phyloP scores from a whole-genome alignment of 2,113 vertebrate genomes.

The Austrofundulus limnaeus region DNA sequence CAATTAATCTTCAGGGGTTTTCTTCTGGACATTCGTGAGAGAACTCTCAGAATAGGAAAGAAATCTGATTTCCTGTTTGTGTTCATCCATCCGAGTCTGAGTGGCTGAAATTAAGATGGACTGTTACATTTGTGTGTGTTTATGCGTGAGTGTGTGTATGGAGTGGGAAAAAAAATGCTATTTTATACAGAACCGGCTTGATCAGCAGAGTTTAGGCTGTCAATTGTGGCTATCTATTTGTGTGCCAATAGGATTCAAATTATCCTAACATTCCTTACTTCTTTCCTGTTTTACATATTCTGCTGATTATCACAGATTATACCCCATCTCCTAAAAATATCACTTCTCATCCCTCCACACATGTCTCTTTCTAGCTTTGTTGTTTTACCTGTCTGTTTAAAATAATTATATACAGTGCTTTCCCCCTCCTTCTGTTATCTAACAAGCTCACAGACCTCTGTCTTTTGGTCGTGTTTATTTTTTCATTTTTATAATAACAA shows the following conservation, averaged over 20 bases:
- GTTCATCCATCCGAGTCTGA: conserved; percentile 29
- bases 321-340: neutral
- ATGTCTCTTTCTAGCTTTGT: conserved; percentile 29
- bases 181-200: conserved; percentile 50
- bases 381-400: conserved; percentile 58
- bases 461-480: conserved; percentile 59
- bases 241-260: conserved; percentile 71
- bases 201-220: conserved; percentile 39
- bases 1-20: conserved; percentile 55
- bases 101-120: conserved; percentile 40
- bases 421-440: conserved; percentile 48
- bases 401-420: conserved; percentile 52
- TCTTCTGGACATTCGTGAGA: conserved; percentile 36
- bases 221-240: conserved; percentile 54
- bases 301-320: conserved; percentile 9
- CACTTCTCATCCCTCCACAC: neutral
- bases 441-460: conserved; percentile 44
- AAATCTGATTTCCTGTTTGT: conserved; percentile 12
- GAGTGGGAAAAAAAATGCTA: conserved; percentile 34
- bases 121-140: conserved; percentile 29
- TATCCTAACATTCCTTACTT: conserved; percentile 59
- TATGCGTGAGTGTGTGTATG: conserved; percentile 21
- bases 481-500: conserved; percentile 23
- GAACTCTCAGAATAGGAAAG: conserved; percentile 5
- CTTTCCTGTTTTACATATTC: conserved; percentile 40